phyloP scores from a whole-genome alignment of 2,113 vertebrate genomes.

The Tauraco erythrolophus region DNA sequence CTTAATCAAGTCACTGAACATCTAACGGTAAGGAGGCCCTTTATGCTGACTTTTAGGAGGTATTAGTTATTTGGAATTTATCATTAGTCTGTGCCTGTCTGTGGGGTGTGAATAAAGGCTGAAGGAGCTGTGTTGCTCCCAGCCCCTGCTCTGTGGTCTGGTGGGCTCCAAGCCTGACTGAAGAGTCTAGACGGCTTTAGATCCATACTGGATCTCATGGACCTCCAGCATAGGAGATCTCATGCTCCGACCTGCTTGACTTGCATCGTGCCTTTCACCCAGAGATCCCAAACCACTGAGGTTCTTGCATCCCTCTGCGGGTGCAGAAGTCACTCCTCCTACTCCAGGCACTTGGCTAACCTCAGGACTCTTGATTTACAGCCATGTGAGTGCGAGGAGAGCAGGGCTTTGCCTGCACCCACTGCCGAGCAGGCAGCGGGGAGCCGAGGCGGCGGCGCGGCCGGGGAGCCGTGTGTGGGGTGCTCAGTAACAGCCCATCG shows the following conservation, averaged over 20 bases:
- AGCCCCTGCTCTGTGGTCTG: background rate
- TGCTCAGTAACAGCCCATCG: background rate
- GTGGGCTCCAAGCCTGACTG: background rate
- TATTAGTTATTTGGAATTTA: fast-evolving
- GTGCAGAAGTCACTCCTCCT: background rate
- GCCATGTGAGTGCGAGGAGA: fast-evolving
- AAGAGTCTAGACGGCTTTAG: background rate
- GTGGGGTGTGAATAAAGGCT: background rate
- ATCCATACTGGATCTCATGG: background rate
- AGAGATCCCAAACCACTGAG: fast-evolving
- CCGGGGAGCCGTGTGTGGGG: fast-evolving
- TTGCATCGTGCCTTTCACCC: fast-evolving
- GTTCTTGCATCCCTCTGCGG: fast-evolving
- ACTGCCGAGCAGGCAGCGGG: background rate
- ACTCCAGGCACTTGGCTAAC: background rate
- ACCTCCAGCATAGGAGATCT: background rate
- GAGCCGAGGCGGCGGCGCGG: fast-evolving
- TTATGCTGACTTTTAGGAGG: background rate
- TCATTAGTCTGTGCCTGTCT: background rate
- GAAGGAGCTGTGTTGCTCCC: background rate
- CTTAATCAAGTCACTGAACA: background rate
- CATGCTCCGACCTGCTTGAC: fast-evolving
- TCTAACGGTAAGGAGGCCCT: background rate
- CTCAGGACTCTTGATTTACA: background rate
- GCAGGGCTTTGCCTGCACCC: background rate